Percentiles rank a stretch among this genome's conserved stretches.
Conservation (phyloP, 30 jellyfish, hydroid and myxozoan species). For the Turritopsis dohrnii region DNA sequence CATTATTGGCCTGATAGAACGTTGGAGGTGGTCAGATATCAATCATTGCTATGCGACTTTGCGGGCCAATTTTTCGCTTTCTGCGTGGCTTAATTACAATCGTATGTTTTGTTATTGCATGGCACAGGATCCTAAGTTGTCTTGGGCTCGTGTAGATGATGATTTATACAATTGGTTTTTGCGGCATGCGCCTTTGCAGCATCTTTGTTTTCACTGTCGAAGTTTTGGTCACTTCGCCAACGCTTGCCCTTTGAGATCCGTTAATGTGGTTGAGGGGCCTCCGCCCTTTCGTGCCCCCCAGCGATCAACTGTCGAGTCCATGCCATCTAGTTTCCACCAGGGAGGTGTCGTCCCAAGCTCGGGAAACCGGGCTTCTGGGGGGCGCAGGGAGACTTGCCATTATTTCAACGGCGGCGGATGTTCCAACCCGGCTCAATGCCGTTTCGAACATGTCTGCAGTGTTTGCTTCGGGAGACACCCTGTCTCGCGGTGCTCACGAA, state of each 20-base stretch:
- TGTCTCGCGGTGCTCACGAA: too few species aligned
- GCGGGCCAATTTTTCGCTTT: neutral
- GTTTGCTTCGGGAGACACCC: too few species aligned
- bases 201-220: neutral
- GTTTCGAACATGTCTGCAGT: too few species aligned
- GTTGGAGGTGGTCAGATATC: neutral
- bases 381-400: too few species aligned
- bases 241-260: neutral
- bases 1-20: neutral
- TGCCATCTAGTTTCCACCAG: too few species aligned
- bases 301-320: too few species aligned
- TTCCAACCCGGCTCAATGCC: too few species aligned
- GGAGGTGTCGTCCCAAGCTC: too few species aligned
- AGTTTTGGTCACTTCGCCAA: neutral
- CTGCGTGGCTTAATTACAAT: neutral
- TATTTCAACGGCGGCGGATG: too few species aligned
- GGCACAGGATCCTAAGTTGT: neutral
- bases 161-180: neutral
- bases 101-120: neutral
- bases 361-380: too few species aligned
- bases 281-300: neutral
- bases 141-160: too few species aligned
- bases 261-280: neutral
- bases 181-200: neutral
- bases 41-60: neutral